A percentile compares a stretch with the other conserved stretches of the same genome.
Conservation (phyloP, 2,797 vertebrate genomes). For the Phylloscopus collybita region DNA sequence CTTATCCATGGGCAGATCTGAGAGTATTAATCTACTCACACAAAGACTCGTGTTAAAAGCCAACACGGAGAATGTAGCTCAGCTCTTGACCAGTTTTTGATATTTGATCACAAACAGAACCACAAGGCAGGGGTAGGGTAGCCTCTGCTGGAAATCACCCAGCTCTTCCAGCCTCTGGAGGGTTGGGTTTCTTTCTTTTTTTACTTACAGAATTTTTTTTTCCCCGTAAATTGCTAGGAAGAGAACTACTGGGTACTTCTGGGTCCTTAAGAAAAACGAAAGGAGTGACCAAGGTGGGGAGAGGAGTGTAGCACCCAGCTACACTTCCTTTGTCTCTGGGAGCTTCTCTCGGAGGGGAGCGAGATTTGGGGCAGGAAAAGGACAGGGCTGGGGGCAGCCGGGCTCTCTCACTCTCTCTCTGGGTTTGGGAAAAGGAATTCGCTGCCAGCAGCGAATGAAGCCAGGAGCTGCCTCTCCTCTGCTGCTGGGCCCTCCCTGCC, state of each 20-base stretch:
- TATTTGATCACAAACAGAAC: not conserved
- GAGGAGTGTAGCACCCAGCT: not conserved
- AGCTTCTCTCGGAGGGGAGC: not conserved
- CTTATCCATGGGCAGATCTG: not conserved
- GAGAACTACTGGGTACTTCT: not conserved
- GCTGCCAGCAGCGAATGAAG: not conserved
- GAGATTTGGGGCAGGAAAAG: not conserved
- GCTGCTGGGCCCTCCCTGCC: not conserved
- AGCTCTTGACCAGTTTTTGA: not conserved
- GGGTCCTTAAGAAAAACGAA: not conserved
- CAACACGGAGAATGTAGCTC: not conserved
- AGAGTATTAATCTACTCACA: not conserved
- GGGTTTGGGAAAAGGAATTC: not conserved
- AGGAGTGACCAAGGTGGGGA: not conserved
- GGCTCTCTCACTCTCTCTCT: not conserved
- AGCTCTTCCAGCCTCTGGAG: not conserved
- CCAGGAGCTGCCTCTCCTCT: not conserved
- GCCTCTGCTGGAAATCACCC: not conserved
- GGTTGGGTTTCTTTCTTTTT: not conserved
- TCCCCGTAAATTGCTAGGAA: not conserved
- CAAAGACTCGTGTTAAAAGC: constrained; percentile 13
- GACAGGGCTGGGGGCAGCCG: not conserved
- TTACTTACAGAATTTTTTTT: not conserved
- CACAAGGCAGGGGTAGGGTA: not conserved
- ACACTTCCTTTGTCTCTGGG: not conserved